Base-by-base conservation (phyloP, 1,140 invertebrate genomes). In the Drosophila ironensis region DNA sequence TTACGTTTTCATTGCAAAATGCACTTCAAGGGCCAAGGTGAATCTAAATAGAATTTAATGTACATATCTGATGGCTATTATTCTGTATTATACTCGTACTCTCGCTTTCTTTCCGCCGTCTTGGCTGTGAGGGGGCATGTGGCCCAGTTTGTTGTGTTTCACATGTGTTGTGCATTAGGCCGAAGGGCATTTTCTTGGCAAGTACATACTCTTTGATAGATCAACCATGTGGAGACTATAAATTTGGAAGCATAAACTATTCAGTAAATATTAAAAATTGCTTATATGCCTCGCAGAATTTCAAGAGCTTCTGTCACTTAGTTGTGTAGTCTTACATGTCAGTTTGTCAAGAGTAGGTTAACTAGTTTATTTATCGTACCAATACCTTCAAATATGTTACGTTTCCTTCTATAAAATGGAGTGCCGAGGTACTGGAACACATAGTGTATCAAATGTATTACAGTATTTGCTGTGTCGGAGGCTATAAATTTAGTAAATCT, bases 101-200 rank as follows among this genome's bases (percentile, higher is more conserved):
- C 47, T 22, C 12, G 25, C 33, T 16, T 54, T n/a, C 3, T 14
- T 16, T 24, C 11, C 22, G 24, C 27, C 33, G 27, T 37, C 51
- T 51, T 12, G 11, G 22, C 30, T 47, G 25, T 48, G 44, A 22
- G 25, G 5, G 8, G 12, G 14, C 38, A 27, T 44, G 33, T 42
- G 41, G 53, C 27, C 38, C 41, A 42, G 59, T 52, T 44, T 45
- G 60, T 28, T 33, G 20, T 22, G 5, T n/a, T 16, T 6, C 30
- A 68, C 74, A 81, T 71, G 35, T 81, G 71, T 75, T 81, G 67
- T 40, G 37, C 61, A 72, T 81, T 72, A 76, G 38, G 37, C 28
- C 63, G 41, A 84, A 77, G 56, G 68, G 57, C 71, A 44, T 27
- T 25, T 37, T 30, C 30, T 53, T 54, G 35, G 28, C 44, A 35